Evolutionary conservation across 2,113 vertebrate species (phyloP).

Genomic region (Acanthisitta chloris): DNA sequence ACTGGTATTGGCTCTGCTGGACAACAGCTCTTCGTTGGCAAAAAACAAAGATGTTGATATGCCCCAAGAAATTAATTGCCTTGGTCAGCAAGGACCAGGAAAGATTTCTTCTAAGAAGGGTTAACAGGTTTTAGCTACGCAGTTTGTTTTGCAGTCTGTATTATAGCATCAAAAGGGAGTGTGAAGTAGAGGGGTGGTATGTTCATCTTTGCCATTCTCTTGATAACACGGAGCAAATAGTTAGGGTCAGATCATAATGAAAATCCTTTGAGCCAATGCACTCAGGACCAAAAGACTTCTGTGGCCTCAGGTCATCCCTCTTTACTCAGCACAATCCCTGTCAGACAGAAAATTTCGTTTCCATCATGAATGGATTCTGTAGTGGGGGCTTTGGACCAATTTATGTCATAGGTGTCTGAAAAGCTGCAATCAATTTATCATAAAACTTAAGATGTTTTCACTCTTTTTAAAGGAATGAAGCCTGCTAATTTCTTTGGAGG

Average conservation of each 20-base stretch:
- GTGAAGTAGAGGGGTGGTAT: neutral
- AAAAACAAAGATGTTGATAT: neutral
- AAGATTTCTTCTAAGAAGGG: neutral
- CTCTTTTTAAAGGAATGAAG: neutral
- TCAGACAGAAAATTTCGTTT: neutral
- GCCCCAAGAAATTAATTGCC: neutral
- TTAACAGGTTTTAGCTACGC: neutral
- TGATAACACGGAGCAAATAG: neutral
- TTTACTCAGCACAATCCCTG: neutral
- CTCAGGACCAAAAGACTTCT: neutral
- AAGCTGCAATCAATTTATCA: neutral
- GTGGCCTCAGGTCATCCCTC: neutral
- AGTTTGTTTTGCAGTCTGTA: neutral
- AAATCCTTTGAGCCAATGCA: neutral
- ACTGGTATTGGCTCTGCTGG: no score
- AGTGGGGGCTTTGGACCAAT: neutral
- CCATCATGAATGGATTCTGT: neutral
- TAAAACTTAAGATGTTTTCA: neutral
- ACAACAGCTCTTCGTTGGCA: neutral
- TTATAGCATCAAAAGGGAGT: neutral
- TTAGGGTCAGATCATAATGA: neutral
- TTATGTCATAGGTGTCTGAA: neutral
- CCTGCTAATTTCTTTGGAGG: neutral
- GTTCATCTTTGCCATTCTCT: neutral
- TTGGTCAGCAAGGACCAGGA: neutral